Base-by-base conservation (phyloP, 2,888 invertebrate genomes). In the Habroteleia sp. region DNA sequence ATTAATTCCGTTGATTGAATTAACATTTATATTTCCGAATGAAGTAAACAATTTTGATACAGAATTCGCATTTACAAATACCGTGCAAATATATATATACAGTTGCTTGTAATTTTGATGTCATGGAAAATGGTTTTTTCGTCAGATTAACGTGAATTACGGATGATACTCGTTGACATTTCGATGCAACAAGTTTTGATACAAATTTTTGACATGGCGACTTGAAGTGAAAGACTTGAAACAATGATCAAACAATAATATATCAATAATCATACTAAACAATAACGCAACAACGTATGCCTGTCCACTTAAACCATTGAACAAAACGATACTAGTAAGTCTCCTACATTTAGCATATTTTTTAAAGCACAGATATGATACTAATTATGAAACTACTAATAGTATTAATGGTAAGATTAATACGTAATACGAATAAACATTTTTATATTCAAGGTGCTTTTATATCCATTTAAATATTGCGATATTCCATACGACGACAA, bases 361-460 rank as follows among this genome's bases (percentile, higher is more conserved):
- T 82, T 77, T 77, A 79, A 77, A 65, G 74, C 77, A 77, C 66
- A 65, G 66, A 46, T 68, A 63, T 52, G 69, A 72, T 76, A 71
- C 52, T 69, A 76, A 66, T 77, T 44, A 58, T 69, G 29, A 62
- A 56, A 62, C 58, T 73, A 73, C 73, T 73, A 73, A 65, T 73
- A 60, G 52, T 73, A 73, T 66, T 73, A 60, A 58, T 42, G 39
- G 31, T 73, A 66, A 73, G 65, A 50, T 60, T 73, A 33, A 52
- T 73, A 44, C 63, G 39, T 65, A 73, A 73, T 42, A 63, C 48
- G 71, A 72, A 41, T 72, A 72, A 72, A 72, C 63, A 48, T 78
- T 81, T 83, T 81, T 82, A 75, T 83, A 84, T 82, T 81, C 79
- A 84, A 82, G 85, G 84, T 85, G 85, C 86, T 86, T 29, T 84